phyloP scores from a whole-genome alignment of 2,888 invertebrate genomes.

The Eupithecia pulchellata region DNA sequence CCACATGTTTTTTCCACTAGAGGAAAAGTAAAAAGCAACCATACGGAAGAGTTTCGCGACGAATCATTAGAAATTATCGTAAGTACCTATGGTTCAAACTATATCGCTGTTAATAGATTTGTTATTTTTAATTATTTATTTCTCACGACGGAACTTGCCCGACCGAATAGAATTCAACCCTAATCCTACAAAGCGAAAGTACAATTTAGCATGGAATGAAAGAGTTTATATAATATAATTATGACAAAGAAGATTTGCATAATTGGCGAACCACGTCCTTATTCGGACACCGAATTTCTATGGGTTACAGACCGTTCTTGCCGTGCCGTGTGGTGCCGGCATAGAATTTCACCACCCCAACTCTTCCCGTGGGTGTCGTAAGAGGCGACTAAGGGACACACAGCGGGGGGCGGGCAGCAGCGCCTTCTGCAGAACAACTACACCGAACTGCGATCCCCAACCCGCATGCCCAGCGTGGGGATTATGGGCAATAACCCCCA shows the following conservation, averaged over 20 bases:
- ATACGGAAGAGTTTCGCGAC: not conserved
- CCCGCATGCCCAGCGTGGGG: too few relatives aligned
- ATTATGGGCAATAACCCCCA: too few relatives aligned
- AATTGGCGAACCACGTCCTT: constrained; percentile 51
- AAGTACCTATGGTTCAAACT: not conserved
- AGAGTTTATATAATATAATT: constrained; percentile 53
- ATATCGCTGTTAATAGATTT: not conserved
- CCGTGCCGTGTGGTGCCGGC: too few relatives aligned
- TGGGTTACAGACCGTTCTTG: not conserved
- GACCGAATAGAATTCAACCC: constrained; percentile 26
- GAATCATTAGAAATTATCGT: not conserved
- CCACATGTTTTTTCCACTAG: too few relatives aligned
- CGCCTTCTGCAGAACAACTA: too few relatives aligned
- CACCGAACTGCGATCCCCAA: too few relatives aligned
- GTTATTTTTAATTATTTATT: not conserved
- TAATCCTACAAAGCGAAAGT: constrained; percentile 33
- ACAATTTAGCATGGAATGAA: constrained; percentile 43
- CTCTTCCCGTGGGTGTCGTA: too few relatives aligned
- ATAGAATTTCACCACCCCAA: too few relatives aligned
- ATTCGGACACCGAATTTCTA: not conserved
- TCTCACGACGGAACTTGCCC: not conserved
- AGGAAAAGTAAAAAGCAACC: not conserved
- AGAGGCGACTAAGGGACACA: too few relatives aligned
- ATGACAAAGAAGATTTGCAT: constrained; percentile 58
- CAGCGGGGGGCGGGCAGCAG: too few relatives aligned